These are phyloP conservation scores for Sthenelais limicola DNA, from an alignment of 2,888 invertebrate genomes.

Conservation along the genomic window DNA sequence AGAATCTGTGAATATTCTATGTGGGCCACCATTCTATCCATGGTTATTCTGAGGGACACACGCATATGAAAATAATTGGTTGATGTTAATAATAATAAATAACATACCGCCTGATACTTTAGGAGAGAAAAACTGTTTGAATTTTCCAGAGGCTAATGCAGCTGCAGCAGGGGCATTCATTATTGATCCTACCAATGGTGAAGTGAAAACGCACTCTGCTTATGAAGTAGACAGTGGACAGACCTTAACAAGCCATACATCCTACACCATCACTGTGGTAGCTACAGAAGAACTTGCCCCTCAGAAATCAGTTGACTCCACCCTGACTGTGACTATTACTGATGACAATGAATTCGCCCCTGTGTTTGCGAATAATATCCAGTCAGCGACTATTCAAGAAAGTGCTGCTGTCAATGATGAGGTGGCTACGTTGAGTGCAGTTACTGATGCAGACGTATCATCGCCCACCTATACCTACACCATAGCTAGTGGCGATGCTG, in stretches of 20 bases:
- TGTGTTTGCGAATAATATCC: background rate
- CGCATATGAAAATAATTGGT: too few species aligned
- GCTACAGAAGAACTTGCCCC: constrained; percentile 7
- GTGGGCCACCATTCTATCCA: too few species aligned
- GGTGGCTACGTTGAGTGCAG: background rate
- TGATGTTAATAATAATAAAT: too few species aligned
- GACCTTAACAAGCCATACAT: background rate
- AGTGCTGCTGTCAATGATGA: background rate
- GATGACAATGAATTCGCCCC: constrained; percentile 17
- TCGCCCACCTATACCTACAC: background rate
- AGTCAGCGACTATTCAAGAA: background rate
- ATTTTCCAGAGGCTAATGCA: background rate
- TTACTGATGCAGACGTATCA: background rate
- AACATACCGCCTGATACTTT: too few species aligned
- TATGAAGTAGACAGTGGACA: background rate
- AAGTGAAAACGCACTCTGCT: background rate
- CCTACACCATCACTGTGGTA: background rate
- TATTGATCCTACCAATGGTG: background rate
- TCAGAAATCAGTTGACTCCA: background rate
- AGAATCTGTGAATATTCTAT: too few species aligned
- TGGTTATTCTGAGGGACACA: too few species aligned
- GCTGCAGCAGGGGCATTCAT: background rate
- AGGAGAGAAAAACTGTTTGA: too few species aligned
- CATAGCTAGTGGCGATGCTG: background rate
- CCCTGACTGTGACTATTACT: background rate